Base-by-base conservation (phyloP, 2,888 invertebrate genomes). In the Apodemia mormo region DNA sequence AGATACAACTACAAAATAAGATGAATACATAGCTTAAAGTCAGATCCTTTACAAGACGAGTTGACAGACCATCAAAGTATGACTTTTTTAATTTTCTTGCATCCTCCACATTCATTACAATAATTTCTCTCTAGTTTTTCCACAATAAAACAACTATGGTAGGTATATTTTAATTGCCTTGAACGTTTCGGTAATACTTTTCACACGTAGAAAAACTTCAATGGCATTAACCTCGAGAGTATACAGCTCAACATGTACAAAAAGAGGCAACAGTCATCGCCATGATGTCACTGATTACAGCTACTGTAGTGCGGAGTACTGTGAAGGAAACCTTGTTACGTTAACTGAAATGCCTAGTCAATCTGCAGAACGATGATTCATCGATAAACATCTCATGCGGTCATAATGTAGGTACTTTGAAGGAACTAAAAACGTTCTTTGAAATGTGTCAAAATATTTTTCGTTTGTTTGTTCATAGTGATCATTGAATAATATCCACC, bases 261-360 rank as follows among this genome's bases (percentile, higher is more conserved):
- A 73, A 72, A 70, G 70, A 37, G 71, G 71, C 68, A 69, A 74
- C 75, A 72, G 70, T 72, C 70, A 71, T 76, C 77, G 72, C 70
- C 73, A 80, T 88, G 87, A 88, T 85, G 86, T 88, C 88, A 88
- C 76, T 78, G 72, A 74, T 77, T 80, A 84, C 79, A 79, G 80
- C 76, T 74, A 73, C 67, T 73, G 73, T 40, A 40, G 40, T 40
- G 40, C 40, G 40, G 40, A 40, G 40, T 40, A 8, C 40, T 40
- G 7, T 74, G 71, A 76, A 71, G 68, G 33, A 68, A 73, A 72
- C 74, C 80, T 80, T 77, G 73, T 74, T 78, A 76, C 78, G 80
- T 74, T 78, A 81, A 85, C 82, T 80, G 79, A 80, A 82, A 66
- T 58, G 66, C 65, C 56, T 8, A 40, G 40, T 40, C 54, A 66